Base-by-base conservation (phyloP, 2,797 vertebrate species). In the Sebastes cheni region DNA sequence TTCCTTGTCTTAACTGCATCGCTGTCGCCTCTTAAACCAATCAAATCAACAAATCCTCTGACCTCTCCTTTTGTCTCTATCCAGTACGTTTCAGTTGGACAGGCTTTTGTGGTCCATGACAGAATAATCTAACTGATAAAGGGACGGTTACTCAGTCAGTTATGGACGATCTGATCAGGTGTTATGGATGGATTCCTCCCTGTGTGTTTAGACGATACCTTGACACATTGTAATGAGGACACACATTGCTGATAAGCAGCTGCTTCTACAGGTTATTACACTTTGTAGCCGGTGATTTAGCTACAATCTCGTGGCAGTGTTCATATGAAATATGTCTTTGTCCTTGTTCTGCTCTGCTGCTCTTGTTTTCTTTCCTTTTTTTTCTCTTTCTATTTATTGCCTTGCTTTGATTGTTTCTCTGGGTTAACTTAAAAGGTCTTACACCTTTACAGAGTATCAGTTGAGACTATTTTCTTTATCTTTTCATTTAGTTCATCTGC, bases 211-310 rank as follows among this genome's bases (percentile, higher is more conserved):
- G 67, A 66, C 29, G 5, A 25, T 25, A 29, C 64, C 29, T 9
- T 71, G 5, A 76, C 82, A 79, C 52, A 42, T 32, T 54, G 46
- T 76, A 62, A 70, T 39, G 62, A 72, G 73, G 66, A 66, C 64
- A 60, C 73, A 59, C 20, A 0, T 23, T 32, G 14, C 67, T 75
- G 72, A 66, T 66, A 60, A 78, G 73, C 69, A 67, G 42, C 58
- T 25, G 59, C 27, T 52, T 42, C 50, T 13, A 18, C 30, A 42
- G 11, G 5, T 72, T 64, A 22, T 52, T 46, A 29, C 20, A 36
- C 6, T 32, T 54, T 64, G 54, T 20, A 13, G 55, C 55, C 30
- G 64, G n/a, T 56, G 76, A 61, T 79, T 58, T 42, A 22, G 52
- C 14, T 27, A 25, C 11, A 32, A 76, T 66, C 36, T 67, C 0